Percentiles rank a stretch among this genome's conserved stretches.
phyloP scores from a whole-genome alignment of 2,888 invertebrate genomes.

The Sthenelais limicola region DNA sequence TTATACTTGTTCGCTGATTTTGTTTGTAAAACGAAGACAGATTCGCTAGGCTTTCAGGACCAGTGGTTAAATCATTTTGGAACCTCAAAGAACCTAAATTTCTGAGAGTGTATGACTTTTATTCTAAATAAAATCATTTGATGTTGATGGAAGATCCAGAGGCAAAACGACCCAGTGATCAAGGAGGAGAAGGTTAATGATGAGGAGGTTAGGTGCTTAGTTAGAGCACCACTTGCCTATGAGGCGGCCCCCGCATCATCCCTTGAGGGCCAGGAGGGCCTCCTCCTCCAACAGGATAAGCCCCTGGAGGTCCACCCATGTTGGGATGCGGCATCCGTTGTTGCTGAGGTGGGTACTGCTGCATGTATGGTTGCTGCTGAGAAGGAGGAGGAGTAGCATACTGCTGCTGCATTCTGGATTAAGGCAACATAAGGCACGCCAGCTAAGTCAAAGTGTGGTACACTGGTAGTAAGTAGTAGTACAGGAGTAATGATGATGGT shows the following conservation, averaged over 20 bases:
- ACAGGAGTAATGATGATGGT: too few relatives aligned
- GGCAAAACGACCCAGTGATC: not conserved
- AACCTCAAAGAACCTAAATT: too few relatives aligned
- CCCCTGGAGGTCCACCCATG: constrained; percentile 20
- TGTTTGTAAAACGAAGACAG: too few relatives aligned
- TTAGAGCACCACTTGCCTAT: constrained; percentile 32
- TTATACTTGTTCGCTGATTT: too few relatives aligned
- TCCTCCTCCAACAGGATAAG: too few relatives aligned
- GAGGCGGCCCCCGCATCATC: constrained; percentile 28
- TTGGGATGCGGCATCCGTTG: constrained; percentile 7
- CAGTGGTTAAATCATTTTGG: too few relatives aligned
- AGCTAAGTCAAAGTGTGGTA: constrained; percentile 35
- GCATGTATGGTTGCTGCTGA: not conserved
- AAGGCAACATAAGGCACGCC: constrained; percentile 36
- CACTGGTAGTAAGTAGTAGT: too few relatives aligned
- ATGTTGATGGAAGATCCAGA: not conserved
- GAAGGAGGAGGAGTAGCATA: not conserved
- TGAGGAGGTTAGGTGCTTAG: not conserved
- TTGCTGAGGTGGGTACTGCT: constrained; percentile 6
- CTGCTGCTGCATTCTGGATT: constrained; percentile 40
- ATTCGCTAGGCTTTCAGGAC: too few relatives aligned
- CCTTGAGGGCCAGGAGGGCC: constrained; percentile 27
- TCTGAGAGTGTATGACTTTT: too few relatives aligned
- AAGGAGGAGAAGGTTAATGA: constrained; percentile 7
- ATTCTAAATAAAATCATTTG: too few relatives aligned